These are phyloP conservation scores for Temnothorax ravouxi DNA, from an alignment of 2,888 invertebrate genomes.

Conservation along the genomic window DNA sequence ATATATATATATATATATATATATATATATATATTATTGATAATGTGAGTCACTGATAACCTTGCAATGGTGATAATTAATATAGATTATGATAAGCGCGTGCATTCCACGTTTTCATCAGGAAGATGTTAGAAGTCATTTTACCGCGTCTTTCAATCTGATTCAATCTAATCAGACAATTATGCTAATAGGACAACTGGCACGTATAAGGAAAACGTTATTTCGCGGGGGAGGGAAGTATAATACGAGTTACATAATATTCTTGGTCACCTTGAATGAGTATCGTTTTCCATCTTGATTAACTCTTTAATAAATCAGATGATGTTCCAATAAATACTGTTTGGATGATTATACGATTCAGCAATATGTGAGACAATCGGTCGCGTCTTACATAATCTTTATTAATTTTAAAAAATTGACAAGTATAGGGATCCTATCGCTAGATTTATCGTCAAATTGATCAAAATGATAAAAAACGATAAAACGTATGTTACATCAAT, in stretches of 20 bases:
- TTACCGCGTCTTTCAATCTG: slow-evolving; percentile 8
- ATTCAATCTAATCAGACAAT: slow-evolving; percentile 27
- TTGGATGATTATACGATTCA: background rate
- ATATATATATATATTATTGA: background rate
- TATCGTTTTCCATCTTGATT: background rate
- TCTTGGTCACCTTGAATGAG: slow-evolving; percentile 10
- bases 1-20: background rate
- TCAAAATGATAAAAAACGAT: slow-evolving; percentile 14
- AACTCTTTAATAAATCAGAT: slow-evolving; percentile 2
- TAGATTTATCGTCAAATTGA: background rate
- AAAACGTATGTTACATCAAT: background rate
- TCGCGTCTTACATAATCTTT: background rate
- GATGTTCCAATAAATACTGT: background rate
- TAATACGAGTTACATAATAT: slow-evolving; percentile 14
- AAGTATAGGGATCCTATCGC: background rate
- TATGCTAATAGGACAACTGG: slow-evolving; percentile 27
- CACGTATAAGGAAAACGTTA: slow-evolving; percentile 52
- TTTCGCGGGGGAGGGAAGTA: slow-evolving; percentile 48
- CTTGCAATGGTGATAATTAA: background rate
- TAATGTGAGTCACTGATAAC: background rate
- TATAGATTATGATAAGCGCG: background rate
- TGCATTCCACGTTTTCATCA: background rate
- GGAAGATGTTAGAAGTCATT: background rate
- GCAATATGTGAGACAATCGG: background rate
- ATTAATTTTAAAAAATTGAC: background rate